Percentiles rank a stretch among this genome's conserved stretches.
Conservation (phyloP, 2,888 invertebrate species). For the Mimas tiliae region DNA sequence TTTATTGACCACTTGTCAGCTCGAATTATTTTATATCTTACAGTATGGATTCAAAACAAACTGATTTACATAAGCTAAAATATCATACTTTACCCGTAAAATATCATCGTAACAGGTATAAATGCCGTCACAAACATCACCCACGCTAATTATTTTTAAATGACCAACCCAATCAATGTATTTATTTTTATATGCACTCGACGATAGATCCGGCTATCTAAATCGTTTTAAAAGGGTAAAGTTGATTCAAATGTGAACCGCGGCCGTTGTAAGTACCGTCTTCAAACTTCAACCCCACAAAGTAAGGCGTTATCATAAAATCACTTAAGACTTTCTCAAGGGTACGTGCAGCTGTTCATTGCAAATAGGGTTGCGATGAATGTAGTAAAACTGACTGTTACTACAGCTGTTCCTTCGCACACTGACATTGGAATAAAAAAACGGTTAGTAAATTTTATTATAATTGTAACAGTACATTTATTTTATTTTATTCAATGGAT, state of each 20-base stretch:
- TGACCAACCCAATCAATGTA: conserved; percentile 5
- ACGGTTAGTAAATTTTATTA: neutral
- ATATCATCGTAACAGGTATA: neutral
- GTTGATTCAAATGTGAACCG: neutral
- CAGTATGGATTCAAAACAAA: neutral
- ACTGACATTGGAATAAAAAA: neutral
- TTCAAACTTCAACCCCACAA: conserved; percentile 15
- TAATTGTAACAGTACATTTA: no score
- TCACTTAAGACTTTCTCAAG: conserved; percentile 24
- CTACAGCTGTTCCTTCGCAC: conserved; percentile 21
- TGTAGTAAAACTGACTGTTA: conserved; percentile 26
- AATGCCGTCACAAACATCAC: conserved; percentile 3
- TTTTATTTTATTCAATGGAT: no score
- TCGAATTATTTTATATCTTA: neutral
- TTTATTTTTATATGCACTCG: conserved; percentile 21
- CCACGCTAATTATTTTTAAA: conserved; percentile 18
- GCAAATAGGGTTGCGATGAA: conserved; percentile 41
- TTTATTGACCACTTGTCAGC: no score
- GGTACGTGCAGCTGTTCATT: conserved; percentile 64
- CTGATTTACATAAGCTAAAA: neutral
- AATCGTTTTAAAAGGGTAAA: conserved; percentile 14
- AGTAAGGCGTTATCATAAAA: conserved; percentile 17
- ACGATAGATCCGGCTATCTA: conserved; percentile 4
- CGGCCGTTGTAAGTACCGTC: conserved; percentile 13
- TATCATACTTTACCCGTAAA: neutral